These are phyloP conservation scores for Nomada ruficornis DNA, from an alignment of 2,888 invertebrate species.

Conservation along the genomic window DNA sequence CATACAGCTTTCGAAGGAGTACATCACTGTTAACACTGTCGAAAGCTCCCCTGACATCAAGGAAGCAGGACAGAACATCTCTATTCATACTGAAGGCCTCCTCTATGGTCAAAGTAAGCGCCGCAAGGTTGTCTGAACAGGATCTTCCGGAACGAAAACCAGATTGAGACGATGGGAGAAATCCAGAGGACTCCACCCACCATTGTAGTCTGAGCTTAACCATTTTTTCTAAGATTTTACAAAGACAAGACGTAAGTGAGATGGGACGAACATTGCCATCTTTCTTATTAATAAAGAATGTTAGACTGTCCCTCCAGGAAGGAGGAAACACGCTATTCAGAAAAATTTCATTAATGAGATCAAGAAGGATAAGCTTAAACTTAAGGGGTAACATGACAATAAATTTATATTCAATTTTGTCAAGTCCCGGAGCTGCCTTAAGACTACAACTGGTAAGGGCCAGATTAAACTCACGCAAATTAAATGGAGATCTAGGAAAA, in stretches of 20 bases:
- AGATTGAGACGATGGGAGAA: neutral
- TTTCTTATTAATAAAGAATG: slow-evolving; percentile 1
- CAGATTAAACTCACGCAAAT: neutral
- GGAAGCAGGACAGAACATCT: neutral
- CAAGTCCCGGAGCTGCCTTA: too few relatives aligned
- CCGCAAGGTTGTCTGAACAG: neutral
- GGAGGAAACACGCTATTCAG: neutral
- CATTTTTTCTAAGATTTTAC: neutral
- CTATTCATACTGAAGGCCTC: neutral
- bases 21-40: neutral
- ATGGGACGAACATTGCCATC: neutral
- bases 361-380: too few relatives aligned
- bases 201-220: neutral
- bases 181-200: neutral
- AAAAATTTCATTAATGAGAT: too few relatives aligned
- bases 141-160: neutral
- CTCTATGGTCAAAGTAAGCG: neutral
- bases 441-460: neutral
- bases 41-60: neutral
- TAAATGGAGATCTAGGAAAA: neutral
- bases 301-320: neutral
- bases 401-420: too few relatives aligned
- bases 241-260: slow-evolving; percentile 1
- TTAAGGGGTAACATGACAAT: too few relatives aligned
- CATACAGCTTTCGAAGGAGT: neutral